Evolutionary conservation across 2,113 vertebrate species (phyloP).

Genomic region (Grallaria varia): DNA sequence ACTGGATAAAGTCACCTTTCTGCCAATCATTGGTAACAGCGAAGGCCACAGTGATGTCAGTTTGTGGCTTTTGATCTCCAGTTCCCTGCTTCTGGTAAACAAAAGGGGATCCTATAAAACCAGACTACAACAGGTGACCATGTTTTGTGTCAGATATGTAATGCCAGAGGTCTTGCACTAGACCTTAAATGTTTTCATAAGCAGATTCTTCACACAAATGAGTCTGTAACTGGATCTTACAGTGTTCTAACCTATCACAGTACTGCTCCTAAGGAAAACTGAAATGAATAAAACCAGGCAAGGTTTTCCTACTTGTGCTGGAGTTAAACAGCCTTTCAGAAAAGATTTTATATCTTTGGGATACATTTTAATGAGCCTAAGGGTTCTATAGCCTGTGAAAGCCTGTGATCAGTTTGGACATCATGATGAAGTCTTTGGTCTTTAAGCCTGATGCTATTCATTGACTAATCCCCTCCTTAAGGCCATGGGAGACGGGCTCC

Average conservation of each 20-base stretch:
- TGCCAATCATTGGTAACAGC: background rate
- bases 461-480: accelerated
- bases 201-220: background rate
- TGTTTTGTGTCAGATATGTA: background rate
- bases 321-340: background rate
- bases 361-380: background rate
- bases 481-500: background rate
- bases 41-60: background rate
- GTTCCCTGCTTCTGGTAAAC: background rate
- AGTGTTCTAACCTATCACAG: background rate
- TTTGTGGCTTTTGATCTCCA: background rate
- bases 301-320: background rate
- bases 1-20: background rate
- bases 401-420: background rate
- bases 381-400: background rate
- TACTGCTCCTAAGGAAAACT: background rate
- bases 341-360: background rate
- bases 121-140: background rate
- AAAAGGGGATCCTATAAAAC: background rate
- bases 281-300: background rate
- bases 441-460: background rate
- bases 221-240: background rate
- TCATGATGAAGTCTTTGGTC: accelerated
- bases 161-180: background rate
- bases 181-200: background rate